Evolutionary conservation across 2,888 invertebrate species (phyloP).

Genomic region (Morpho deidamia): DNA sequence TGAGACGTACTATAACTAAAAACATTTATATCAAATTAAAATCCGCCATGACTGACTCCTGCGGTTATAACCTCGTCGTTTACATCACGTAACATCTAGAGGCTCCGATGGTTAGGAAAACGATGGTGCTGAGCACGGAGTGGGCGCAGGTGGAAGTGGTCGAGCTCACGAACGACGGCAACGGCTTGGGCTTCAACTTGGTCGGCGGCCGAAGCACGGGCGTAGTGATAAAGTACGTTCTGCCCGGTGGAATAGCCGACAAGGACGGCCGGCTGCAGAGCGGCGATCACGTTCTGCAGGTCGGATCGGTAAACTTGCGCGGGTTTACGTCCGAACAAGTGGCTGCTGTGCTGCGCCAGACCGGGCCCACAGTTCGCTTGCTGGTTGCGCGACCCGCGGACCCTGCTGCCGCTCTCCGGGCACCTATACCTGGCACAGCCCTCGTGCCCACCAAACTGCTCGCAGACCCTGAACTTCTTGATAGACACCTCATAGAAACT

Average conservation of each 20-base stretch:
- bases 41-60: conserved; percentile 42
- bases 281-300: conserved; percentile 98
- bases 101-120: conserved; percentile 69
- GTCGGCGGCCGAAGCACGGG: conserved; percentile 99
- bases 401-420: conserved; percentile 88
- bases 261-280: conserved; percentile 96
- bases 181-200: conserved; percentile 98
- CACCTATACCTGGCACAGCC: conserved; percentile 88
- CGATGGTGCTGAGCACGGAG: conserved; percentile 96
- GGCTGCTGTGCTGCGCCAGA: conserved; percentile 82
- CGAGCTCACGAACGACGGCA: conserved; percentile 97
- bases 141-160: conserved; percentile 99
- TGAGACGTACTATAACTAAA: conserved; percentile 31
- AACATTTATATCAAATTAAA: conserved; percentile 24
- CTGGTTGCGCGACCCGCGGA: conserved; percentile 96
- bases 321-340: conserved; percentile 98
- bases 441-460: conserved; percentile 96
- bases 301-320: conserved; percentile 94
- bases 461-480: conserved; percentile 93
- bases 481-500: conserved; percentile 89
- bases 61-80: conserved; percentile 61
- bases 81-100: conserved; percentile 65
- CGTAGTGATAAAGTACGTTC: conserved; percentile 98
- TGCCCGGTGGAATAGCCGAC: conserved; percentile 98
- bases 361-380: conserved; percentile 90